Evolutionary conservation across 2,797 vertebrate species (phyloP), one percentile per base, ranked within the genome.

Genomic region (Sebastiscus albofasciatus): DNA sequence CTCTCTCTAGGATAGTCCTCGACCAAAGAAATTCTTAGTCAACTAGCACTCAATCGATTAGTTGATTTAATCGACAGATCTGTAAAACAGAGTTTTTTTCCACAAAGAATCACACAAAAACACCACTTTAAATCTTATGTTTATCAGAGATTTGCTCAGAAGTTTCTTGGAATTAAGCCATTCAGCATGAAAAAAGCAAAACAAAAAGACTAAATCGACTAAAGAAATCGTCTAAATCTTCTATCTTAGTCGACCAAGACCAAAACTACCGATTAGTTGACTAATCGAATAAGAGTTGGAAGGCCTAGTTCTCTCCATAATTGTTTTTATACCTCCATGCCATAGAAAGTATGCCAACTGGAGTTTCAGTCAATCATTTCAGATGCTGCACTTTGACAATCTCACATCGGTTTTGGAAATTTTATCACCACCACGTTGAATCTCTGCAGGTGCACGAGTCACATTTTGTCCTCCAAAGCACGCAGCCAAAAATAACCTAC

Each of bases 341-440:
- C 62, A 56, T 59, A 55, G 26, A 56, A 67, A 67, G 49, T 56
- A 24, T 42, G 34, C 36, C 54, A 75, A 56, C 79, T 65, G 4
- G 52, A 64, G 75, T 67, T 77, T 77, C 12, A 71, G 24, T 60
- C n/a, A 56, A 27, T 72, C 16, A 56, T 66, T 77, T 75, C 39
- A 77, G 54, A 79, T 49, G 49, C 54, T 69, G 34, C 31, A 66
- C 22, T 71, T 55, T 52, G 46, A 68, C 58, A 66, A 61, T 73
- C 31, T 69, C 59, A 26, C n/a, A 14, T 59, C 8, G 24, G 16
- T 72, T 49, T 16, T 8, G 18, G 26, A 6, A 26, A 20, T 69
- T 66, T 36, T 39, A 66, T 75, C 34, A 62, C 16, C 7, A 27
- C n/a, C 9, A 11, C 26, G 75, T 42, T 76, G 33, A 65, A 52